Conservation (phyloP, 1,140 invertebrate species). For the Drosophila ananassae region DNA sequence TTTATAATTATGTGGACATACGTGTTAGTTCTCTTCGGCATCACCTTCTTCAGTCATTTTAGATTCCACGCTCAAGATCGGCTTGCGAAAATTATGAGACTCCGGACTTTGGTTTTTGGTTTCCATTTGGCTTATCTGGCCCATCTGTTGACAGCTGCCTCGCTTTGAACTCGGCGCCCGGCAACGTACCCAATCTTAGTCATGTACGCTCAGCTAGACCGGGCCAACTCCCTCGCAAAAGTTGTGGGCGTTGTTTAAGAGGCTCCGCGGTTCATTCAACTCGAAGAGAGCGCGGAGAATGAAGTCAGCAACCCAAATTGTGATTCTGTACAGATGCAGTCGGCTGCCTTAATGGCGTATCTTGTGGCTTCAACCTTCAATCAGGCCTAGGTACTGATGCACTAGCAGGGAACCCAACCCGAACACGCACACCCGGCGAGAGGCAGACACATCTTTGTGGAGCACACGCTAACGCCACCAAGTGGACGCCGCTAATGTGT, state of each 20-base stretch:
- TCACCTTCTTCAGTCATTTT: conserved; percentile 19
- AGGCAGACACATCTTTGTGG: conserved; percentile 24
- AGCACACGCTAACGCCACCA: conserved; percentile 14
- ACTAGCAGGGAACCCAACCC: neutral
- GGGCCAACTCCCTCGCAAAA: conserved; percentile 39
- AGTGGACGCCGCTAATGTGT: conserved; percentile 49
- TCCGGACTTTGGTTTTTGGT: conserved; percentile 30
- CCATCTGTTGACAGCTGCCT: conserved; percentile 70
- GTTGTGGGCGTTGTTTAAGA: conserved; percentile 40
- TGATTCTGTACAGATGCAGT: conserved; percentile 34
- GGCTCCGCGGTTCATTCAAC: conserved; percentile 49
- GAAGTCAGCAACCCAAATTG: conserved; percentile 24
- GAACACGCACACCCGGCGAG: conserved; percentile 30
- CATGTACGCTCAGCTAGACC: conserved; percentile 33
- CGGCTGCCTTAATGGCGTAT: conserved; percentile 21
- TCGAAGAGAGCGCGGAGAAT: conserved; percentile 10
- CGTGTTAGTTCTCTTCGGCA: neutral
- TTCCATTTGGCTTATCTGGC: conserved; percentile 63
- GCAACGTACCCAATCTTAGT: conserved; percentile 22
- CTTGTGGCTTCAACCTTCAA: conserved; percentile 31
- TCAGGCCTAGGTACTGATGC: conserved; percentile 12
- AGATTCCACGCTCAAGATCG: conserved; percentile 59
- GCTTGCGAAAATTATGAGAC: conserved; percentile 57
- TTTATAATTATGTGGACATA: conserved; percentile 5
- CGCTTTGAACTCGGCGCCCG: conserved; percentile 68